A percentile compares a stretch with the other conserved stretches of the same genome.
Evolutionary conservation across 2,888 invertebrate species (phyloP).

Genomic region (Cistogaster globosa): DNA sequence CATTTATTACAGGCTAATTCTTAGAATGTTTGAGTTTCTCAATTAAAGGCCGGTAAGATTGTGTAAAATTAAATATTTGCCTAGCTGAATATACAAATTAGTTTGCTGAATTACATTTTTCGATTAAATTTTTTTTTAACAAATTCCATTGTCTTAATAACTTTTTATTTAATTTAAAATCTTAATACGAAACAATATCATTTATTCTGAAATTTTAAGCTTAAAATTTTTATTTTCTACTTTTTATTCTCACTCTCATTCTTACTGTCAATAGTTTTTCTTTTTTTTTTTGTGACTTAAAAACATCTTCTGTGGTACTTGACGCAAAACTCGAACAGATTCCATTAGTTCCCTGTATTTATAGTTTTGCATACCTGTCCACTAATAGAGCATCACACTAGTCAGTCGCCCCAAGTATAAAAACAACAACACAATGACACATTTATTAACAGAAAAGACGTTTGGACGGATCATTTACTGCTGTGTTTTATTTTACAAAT

Average conservation of each 20-base stretch:
- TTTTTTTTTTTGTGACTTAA: neutral
- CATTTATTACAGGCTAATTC: no score
- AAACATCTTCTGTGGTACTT: slow-evolving; percentile 18
- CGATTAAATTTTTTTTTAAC: no score
- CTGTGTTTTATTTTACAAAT: slow-evolving; percentile 30
- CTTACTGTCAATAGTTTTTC: neutral
- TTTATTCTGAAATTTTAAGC: no score
- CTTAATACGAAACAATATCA: no score
- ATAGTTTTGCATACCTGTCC: slow-evolving; percentile 59
- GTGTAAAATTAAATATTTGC: no score
- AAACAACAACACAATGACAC: slow-evolving; percentile 37
- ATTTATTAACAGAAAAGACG: slow-evolving; percentile 21
- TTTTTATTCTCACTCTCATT: neutral
- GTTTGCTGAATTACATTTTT: no score
- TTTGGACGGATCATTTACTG: neutral
- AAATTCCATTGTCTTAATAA: no score
- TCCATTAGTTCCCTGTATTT: slow-evolving; percentile 17
- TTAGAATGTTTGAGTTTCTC: no score
- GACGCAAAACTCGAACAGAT: slow-evolving; percentile 1
- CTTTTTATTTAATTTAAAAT: no score
- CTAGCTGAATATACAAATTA: no score
- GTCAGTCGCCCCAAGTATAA: neutral
- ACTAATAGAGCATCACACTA: slow-evolving; percentile 65
- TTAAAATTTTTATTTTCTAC: no score
- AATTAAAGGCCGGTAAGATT: no score